phyloP scores from a whole-genome alignment of 2,113 vertebrate species.

The Aegotheles bennettii region DNA sequence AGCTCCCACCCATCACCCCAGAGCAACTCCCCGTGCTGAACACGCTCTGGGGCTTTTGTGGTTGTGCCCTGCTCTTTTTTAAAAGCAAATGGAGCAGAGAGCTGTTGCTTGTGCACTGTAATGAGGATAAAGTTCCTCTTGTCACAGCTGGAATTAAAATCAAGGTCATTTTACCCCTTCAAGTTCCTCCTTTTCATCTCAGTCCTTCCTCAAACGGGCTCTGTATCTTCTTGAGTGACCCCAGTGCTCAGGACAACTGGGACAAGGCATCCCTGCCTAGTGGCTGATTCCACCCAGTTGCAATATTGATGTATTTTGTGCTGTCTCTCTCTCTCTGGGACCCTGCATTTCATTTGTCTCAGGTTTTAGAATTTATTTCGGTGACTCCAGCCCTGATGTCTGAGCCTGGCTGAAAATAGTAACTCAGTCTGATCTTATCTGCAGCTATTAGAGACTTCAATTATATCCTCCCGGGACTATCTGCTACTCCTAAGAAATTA shows the following conservation, averaged over 20 bases:
- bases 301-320: neutral
- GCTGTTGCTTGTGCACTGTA: neutral
- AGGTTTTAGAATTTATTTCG: slow-evolving; percentile 35
- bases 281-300: neutral
- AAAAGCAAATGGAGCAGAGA: neutral
- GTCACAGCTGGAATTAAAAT: neutral
- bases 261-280: neutral
- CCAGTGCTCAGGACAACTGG: neutral
- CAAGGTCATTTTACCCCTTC: neutral
- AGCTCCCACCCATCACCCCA: neutral
- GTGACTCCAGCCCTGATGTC: slow-evolving; percentile 41
- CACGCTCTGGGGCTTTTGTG: neutral
- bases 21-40: neutral
- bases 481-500: slow-evolving; percentile 51
- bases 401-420: slow-evolving; percentile 49
- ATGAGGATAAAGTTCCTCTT: neutral
- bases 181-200: neutral
- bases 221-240: neutral
- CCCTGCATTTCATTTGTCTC: slow-evolving; percentile 18
- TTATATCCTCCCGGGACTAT: neutral
- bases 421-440: slow-evolving; percentile 55
- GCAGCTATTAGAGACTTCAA: slow-evolving; percentile 20
- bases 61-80: neutral
- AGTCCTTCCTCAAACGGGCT: neutral
- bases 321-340: neutral